Conservation (phyloP, 1,140 invertebrate species). For the Drosophila takahashii region DNA sequence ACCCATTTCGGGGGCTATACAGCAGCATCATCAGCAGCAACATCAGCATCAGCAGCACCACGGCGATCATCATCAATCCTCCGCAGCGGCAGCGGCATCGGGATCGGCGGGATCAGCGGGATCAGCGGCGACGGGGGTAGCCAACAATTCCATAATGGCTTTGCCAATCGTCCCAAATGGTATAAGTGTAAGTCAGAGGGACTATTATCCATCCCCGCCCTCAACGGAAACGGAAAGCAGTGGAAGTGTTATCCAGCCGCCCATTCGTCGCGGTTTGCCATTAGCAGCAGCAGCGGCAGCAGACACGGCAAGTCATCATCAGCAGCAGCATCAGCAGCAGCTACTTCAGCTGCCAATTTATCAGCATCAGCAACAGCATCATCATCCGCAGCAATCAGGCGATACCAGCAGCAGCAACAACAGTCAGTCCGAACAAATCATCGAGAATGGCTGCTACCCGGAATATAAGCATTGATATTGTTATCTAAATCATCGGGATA, state of each 20-base stretch:
- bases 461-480: constrained; percentile 87
- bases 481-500: constrained; percentile 2
- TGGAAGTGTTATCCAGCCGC: constrained; percentile 84
- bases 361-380: constrained; percentile 67
- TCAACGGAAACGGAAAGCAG: constrained; percentile 85
- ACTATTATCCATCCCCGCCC: constrained; percentile 84
- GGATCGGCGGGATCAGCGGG: constrained; percentile 17
- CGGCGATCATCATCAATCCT: constrained; percentile 84
- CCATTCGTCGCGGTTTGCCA: constrained; percentile 73
- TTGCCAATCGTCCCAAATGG: constrained; percentile 82
- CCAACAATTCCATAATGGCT: constrained; percentile 80
- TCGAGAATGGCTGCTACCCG: constrained; percentile 85
- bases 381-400: constrained; percentile 74
- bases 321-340: constrained; percentile 57
- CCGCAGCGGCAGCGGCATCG: constrained; percentile 61
- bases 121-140: constrained; percentile 52
- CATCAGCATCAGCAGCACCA: constrained; percentile 84
- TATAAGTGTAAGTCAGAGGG: constrained; percentile 85
- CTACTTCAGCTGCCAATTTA: constrained; percentile 54
- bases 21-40: constrained; percentile 65
- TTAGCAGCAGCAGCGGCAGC: constrained; percentile 41
- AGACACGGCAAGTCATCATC: constrained; percentile 48
- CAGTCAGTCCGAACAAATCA: constrained; percentile 84
- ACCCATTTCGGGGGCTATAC: constrained; percentile 79
- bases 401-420: constrained; percentile 84